These are phyloP conservation scores for Aplysia californica DNA, from an alignment of 1,140 invertebrate genomes.

Conservation along the genomic window DNA sequence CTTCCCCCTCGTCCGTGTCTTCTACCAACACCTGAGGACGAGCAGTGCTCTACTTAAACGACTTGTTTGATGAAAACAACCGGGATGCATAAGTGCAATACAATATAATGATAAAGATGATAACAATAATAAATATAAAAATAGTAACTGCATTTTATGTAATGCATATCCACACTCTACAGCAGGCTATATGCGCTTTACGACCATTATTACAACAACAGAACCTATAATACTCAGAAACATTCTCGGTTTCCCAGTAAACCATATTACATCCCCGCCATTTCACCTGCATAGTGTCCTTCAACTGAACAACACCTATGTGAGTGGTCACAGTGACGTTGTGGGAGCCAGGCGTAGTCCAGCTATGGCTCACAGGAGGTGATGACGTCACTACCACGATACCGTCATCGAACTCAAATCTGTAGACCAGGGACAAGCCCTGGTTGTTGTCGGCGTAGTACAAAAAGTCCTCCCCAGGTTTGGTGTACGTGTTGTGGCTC, in stretches of 20 bases:
- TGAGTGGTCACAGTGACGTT: constrained; percentile 45
- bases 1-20: constrained; percentile 51
- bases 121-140: too few species aligned
- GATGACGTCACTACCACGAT: constrained; percentile 30
- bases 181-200: too few species aligned
- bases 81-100: too few species aligned
- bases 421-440: constrained; percentile 38
- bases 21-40: constrained; percentile 26
- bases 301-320: constrained; percentile 39
- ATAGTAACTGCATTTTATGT: too few species aligned
- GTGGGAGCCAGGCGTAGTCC: constrained; percentile 43
- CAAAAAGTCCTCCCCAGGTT: constrained; percentile 50
- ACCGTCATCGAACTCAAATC: constrained; percentile 57
- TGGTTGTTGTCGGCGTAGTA: constrained; percentile 41
- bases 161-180: too few species aligned
- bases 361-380: constrained; percentile 47
- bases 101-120: too few species aligned
- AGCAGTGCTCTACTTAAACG: constrained; percentile 30
- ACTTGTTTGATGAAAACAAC: too few species aligned
- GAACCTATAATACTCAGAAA: too few species aligned
- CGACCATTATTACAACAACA: too few species aligned
- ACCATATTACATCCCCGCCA: too few species aligned
- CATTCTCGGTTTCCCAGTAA: too few species aligned
- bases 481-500: constrained; percentile 42
- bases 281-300: too few species aligned